These are phyloP conservation scores for Scartelaos histophorus DNA, from an alignment of 2,113 vertebrate genomes.

Conservation along the genomic window DNA sequence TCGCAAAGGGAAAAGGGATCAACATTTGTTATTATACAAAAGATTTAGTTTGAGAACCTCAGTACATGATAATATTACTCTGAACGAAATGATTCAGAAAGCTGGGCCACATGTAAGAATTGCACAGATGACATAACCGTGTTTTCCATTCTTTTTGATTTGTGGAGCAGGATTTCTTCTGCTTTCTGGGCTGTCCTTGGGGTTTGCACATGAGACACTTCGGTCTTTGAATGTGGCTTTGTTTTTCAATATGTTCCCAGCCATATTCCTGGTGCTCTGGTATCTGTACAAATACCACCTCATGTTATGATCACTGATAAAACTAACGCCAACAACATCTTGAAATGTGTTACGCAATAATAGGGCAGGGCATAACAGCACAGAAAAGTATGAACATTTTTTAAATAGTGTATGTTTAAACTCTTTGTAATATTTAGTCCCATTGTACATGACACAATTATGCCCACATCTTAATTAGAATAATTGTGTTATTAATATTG, in stretches of 20 bases:
- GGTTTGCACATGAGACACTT: slow-evolving; percentile 30
- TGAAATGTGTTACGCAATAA: background rate
- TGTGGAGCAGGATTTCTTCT: slow-evolving; percentile 16
- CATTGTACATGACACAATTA: slow-evolving; percentile 47
- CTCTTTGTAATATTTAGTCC: slow-evolving; percentile 33
- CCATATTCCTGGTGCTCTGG: slow-evolving; percentile 16
- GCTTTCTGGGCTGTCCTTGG: slow-evolving; percentile 33
- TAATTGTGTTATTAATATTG: slow-evolving; percentile 53
- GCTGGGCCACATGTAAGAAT: slow-evolving; percentile 23
- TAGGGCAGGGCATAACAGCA: background rate
- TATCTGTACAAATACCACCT: background rate
- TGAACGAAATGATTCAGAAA: slow-evolving; percentile 45
- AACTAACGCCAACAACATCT: background rate
- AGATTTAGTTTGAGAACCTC: background rate
- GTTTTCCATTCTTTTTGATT: slow-evolving; percentile 54
- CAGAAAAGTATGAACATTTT: background rate
- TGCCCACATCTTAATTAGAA: slow-evolving; percentile 43
- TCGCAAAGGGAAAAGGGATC: background rate
- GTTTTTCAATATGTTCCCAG: slow-evolving; percentile 44
- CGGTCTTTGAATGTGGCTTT: slow-evolving; percentile 56
- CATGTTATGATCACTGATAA: background rate
- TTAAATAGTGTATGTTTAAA: background rate
- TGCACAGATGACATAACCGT: slow-evolving; percentile 51
- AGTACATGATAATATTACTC: slow-evolving; percentile 26
- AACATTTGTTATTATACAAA: background rate